Evolutionary conservation across 2,888 invertebrate species (phyloP), one percentile per base, ranked within the genome.

Genomic region (Nemotelus nigrinus): DNA sequence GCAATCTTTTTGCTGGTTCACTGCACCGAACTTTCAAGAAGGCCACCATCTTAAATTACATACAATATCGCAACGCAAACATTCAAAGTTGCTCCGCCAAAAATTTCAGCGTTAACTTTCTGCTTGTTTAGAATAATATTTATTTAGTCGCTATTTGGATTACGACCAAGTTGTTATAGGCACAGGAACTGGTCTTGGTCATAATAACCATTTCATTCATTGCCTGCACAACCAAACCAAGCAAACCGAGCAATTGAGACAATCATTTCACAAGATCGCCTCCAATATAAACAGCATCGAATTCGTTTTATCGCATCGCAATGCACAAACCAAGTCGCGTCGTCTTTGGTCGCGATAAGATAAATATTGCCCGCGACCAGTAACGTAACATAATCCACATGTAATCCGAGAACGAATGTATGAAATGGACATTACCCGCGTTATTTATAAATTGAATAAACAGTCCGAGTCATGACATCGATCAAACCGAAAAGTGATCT

Each of bases 401-500:
- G 70, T 70, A 70, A 70, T 53, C n/a, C 70, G 53, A 70, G n/a
- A n/a, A 25, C 48, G 39, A 25, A 43, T 8, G 41, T 10, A 10
- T 57, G 39, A 10, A 48, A 41, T 48, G 3, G 25, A 25, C 25
- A 25, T 25, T 25, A 25, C 25, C 25, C 25, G 25, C 41, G 57
- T 55, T 60, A 74, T 74, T 74, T 60, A 60, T 48, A 43, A 74
- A 74, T 48, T 60, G 60, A 74, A 74, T 60, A 74, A 70, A 60
- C 74, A 74, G 60, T 47, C 48, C 48, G 43, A 60, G 63, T 63
- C 74, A 74, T 63, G 74, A 50, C 74, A 74, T 74, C 60, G 74
- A 74, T 74, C 74, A 50, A 44, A 43, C 74, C 63, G 70, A 55
- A 74, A 74, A 63, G 48, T 60, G 74, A 74, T 74, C 74, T 74